phyloP scores from a whole-genome alignment of 2,797 vertebrate genomes.

The Calcarius lapponicus region DNA sequence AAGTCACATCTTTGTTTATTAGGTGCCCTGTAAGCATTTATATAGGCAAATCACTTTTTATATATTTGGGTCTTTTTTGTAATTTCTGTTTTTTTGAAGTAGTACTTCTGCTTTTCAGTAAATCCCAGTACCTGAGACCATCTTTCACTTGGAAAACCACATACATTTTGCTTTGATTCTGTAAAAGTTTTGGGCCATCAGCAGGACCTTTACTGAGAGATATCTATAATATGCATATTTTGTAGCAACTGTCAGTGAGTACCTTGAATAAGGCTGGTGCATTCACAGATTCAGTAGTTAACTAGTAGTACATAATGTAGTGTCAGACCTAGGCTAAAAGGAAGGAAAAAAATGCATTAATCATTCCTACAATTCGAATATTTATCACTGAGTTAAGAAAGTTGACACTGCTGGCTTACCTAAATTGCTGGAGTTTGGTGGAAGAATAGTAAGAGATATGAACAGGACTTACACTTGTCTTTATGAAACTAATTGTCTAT shows the following conservation, averaged over 20 bases:
- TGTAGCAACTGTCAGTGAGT: neutral
- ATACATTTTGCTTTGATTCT: neutral
- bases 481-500: neutral
- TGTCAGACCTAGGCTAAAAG: neutral
- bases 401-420: neutral
- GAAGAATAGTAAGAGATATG: neutral
- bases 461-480: neutral
- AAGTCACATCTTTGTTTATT: neutral
- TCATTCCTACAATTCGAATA: neutral
- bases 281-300: neutral
- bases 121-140: neutral
- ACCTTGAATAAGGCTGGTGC: neutral
- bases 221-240: neutral
- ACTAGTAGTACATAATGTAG: neutral
- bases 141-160: neutral
- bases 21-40: neutral
- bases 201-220: neutral
- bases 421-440: neutral
- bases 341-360: neutral
- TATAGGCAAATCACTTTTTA: neutral
- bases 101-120: neutral
- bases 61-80: fast-evolving
- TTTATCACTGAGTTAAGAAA: neutral
- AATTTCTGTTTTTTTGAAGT: neutral
- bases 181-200: neutral